Evolutionary conservation across 2,888 invertebrate genomes (phyloP).

Genomic region (Lepetodrilus schrolli): DNA sequence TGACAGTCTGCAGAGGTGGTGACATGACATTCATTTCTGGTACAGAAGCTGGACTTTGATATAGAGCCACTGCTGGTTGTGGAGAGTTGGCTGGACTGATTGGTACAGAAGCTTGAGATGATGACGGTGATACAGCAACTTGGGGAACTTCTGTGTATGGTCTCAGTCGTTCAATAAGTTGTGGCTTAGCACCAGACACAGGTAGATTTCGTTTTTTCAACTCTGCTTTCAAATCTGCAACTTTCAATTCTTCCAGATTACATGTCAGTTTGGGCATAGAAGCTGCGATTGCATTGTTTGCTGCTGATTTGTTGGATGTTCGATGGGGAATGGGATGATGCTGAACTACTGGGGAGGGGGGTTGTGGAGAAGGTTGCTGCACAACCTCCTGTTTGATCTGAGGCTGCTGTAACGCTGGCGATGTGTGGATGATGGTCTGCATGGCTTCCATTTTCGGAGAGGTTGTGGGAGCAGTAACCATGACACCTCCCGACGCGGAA

Average conservation of each 20-base stretch:
- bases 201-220: conserved; percentile 94
- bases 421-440: conserved; percentile 37
- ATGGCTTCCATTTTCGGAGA: conserved; percentile 47
- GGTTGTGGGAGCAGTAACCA: conserved; percentile 51
- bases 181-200: conserved; percentile 96
- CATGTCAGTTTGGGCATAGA: conserved; percentile 57
- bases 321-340: conserved; percentile 42
- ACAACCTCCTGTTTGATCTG: conserved; percentile 29
- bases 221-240: conserved; percentile 94
- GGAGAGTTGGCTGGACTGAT: conserved; percentile 24
- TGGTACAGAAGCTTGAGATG: background rate
- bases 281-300: conserved; percentile 28
- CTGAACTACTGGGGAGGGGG: conserved; percentile 33
- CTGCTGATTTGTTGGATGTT: conserved; percentile 38
- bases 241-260: conserved; percentile 95
- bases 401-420: conserved; percentile 29
- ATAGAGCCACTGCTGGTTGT: conserved; percentile 1
- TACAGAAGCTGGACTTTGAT: conserved; percentile 20
- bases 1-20: conserved; percentile 36
- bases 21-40: background rate
- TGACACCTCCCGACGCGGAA: conserved; percentile 37
- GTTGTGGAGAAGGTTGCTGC: conserved; percentile 32
- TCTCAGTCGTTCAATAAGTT: conserved; percentile 91
- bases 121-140: conserved; percentile 13
- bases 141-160: conserved; percentile 76